Percentiles rank a stretch among this genome's conserved stretches.
These are phyloP conservation scores for Dallia pectoralis DNA, from an alignment of 2,797 vertebrate species.

Conservation along the genomic window DNA sequence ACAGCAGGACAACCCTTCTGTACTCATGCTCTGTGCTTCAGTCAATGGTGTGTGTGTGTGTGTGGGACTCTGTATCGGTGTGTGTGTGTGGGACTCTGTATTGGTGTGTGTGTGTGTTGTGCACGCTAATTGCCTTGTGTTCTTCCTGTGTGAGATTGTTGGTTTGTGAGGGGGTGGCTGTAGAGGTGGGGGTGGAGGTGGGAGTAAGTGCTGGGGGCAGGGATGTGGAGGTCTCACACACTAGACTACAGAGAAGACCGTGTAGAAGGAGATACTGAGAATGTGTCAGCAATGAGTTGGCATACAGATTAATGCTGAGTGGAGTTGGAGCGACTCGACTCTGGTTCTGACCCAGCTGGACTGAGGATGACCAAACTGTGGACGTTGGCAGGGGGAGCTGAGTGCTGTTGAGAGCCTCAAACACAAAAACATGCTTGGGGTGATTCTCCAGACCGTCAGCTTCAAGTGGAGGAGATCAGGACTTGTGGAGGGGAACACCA, in stretches of 20 bases:
- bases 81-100: not conserved
- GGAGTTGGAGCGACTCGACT: conserved; percentile 49
- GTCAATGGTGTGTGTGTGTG: conserved; percentile 6
- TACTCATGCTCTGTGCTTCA: conserved; percentile 20
- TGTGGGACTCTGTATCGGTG: not conserved
- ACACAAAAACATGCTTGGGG: conserved; percentile 42
- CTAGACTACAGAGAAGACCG: conserved; percentile 2
- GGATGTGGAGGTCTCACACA: conserved; percentile 25
- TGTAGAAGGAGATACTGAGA: not conserved
- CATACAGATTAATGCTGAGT: conserved; percentile 66
- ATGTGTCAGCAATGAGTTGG: conserved; percentile 62
- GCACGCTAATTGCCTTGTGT: conserved; percentile 36
- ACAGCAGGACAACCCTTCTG: conserved; percentile 33
- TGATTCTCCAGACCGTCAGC: conserved; percentile 54
- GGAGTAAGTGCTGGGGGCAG: conserved; percentile 8
- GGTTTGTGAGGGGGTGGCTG: conserved; percentile 7
- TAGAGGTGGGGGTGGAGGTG: not conserved
- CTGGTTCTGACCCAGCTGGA: conserved; percentile 51
- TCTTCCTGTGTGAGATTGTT: conserved; percentile 39
- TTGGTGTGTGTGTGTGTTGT: conserved; percentile 5
- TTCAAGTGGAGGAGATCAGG: conserved; percentile 46
- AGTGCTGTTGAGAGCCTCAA: conserved; percentile 19
- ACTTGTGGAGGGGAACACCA: conserved; percentile 55
- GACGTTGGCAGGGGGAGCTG: conserved; percentile 30
- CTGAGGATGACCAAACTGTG: conserved; percentile 46